These are phyloP conservation scores for Tenthredo mesomela DNA, from an alignment of 2,888 invertebrate genomes.

Conservation along the genomic window DNA sequence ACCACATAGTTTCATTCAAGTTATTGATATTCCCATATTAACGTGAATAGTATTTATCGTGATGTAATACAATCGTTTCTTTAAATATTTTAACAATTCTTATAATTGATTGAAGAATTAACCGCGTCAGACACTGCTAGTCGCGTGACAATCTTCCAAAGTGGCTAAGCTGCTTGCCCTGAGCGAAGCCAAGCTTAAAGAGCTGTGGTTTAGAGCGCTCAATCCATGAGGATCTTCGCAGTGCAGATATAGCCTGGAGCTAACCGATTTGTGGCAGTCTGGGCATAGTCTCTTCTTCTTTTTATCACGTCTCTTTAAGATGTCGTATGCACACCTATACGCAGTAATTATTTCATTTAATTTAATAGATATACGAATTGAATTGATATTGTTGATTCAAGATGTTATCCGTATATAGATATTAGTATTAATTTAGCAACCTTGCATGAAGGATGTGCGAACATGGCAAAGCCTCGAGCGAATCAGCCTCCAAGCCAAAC, in stretches of 20 bases:
- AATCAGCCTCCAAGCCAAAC: conserved; percentile 86
- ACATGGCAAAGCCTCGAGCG: conserved; percentile 90
- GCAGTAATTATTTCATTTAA: neutral
- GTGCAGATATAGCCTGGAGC: conserved; percentile 83
- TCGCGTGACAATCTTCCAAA: conserved; percentile 76
- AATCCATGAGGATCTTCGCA: conserved; percentile 77
- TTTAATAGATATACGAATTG: neutral
- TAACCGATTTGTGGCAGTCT: conserved; percentile 85
- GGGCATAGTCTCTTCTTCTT: conserved; percentile 85
- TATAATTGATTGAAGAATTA: neutral
- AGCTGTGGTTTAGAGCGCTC: conserved; percentile 77
- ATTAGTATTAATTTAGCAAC: conserved; percentile 76
- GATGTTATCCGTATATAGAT: neutral
- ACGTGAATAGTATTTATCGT: too few species aligned
- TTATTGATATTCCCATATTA: neutral
- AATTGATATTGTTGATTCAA: neutral
- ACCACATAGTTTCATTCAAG: neutral
- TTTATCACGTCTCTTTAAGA: conserved; percentile 83
- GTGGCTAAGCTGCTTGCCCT: conserved; percentile 76
- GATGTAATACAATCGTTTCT: neutral
- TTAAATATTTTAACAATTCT: neutral
- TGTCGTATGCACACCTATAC: conserved; percentile 85
- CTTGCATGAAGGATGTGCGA: conserved; percentile 93
- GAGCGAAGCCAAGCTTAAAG: conserved; percentile 77
- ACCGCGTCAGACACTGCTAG: conserved; percentile 74